Evolutionary conservation across 2,888 invertebrate species (phyloP), one percentile per base, ranked within the genome.

Genomic region (Synergus japonicus): DNA sequence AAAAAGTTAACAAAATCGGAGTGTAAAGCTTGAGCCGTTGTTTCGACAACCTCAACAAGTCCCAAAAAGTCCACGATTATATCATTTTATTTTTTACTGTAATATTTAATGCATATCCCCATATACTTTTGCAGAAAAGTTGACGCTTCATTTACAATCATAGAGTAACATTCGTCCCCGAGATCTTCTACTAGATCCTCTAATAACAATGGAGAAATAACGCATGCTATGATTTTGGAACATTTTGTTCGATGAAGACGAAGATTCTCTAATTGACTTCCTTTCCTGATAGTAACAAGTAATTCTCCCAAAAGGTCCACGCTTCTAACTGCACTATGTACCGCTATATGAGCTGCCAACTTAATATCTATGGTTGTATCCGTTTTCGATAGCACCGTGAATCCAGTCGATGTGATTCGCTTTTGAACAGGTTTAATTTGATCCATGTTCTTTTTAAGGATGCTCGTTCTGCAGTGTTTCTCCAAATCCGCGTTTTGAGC

Each of bases 211-310:
- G 15, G 86, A 65, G 82, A 79, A 10, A 86, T 84, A 2, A 88
- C 86, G 43, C 83, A 76, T 18, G 79, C 78, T 43, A 87, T 85
- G n/a, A 87, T 67, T 73, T 81, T 83, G 1, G 85, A 81, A 77
- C 83, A 86, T 76, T 86, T 87, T 15, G 84, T 87, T 29, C 84
- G 80, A 69, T 84, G 84, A 66, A 83, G 78, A 12, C 81, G 73
- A 63, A 82, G 37, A n/a, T 64, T 78, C 73, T 83, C 79, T 22
- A 82, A 66, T 49, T 60, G 63, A 44, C 58, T 67, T 18, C 78
- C 79, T 58, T 80, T 81, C 10, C 85, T 83, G 3, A 83, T 60
- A 37, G 79, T 64, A n/a, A 81, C 79, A 12, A 85, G 69, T 18
- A 86, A 43, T 9, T 84, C 78, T n/a, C 77, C 82, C 44, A 85